A percentile compares a stretch with the other conserved stretches of the same genome.
Conservation (phyloP, 2,113 vertebrate species). For the Jaculus jaculus region DNA sequence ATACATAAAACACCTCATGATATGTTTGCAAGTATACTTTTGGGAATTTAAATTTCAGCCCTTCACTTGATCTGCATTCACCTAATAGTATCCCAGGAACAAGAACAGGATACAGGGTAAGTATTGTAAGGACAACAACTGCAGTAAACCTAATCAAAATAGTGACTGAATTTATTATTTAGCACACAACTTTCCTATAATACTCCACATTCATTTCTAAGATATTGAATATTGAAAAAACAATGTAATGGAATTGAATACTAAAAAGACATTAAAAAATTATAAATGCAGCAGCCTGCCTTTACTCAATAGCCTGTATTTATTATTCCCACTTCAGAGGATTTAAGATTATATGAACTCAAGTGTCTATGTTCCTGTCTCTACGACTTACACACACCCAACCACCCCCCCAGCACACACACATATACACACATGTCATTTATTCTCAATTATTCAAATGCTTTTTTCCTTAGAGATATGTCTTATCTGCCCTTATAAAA, state of each 20-base stretch:
- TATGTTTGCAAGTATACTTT: neutral
- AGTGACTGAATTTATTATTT: conserved; percentile 60
- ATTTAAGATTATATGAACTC: neutral
- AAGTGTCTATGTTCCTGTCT: neutral
- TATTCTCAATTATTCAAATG: neutral
- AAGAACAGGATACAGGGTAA: neutral
- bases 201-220: neutral
- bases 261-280: neutral
- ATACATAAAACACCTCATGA: neutral
- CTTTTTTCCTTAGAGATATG: neutral
- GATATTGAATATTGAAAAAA: neutral
- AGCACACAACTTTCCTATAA: neutral
- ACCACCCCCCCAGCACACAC: neutral
- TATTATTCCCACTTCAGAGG: neutral
- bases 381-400: neutral
- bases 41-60: neutral
- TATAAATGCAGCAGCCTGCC: neutral
- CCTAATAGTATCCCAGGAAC: neutral
- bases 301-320: neutral
- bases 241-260: neutral
- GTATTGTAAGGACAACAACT: neutral
- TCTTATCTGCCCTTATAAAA: neutral
- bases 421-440: neutral
- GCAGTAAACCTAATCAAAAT: conserved; percentile 43
- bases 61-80: neutral